A percentile compares a stretch with the other conserved stretches of the same genome.
Conservation (phyloP, 1,140 invertebrate genomes). For the Solenopsis fugax region DNA sequence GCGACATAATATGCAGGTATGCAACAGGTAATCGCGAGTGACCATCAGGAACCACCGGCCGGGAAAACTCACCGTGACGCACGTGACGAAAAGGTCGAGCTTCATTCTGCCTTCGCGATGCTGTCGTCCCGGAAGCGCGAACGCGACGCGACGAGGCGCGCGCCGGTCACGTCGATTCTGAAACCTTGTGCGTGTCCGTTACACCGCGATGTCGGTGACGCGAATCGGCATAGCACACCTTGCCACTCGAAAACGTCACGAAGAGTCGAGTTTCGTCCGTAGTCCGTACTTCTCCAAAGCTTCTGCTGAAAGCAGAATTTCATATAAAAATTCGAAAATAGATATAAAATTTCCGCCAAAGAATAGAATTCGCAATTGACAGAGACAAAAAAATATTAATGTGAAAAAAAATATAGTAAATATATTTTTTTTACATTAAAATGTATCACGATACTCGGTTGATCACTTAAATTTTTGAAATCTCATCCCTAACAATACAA, state of each 20-base stretch:
- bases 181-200: neutral
- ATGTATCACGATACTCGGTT: too few species aligned
- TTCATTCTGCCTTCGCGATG: constrained; percentile 66
- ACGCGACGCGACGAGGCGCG: constrained; percentile 6
- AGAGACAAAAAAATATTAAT: neutral
- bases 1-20: neutral
- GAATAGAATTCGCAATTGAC: neutral
- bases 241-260: neutral
- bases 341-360: neutral
- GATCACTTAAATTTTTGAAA: neutral
- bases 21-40: constrained; percentile 5
- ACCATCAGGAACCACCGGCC: neutral
- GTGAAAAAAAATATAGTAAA: neutral
- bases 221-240: neutral
- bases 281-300: neutral
- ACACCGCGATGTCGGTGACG: neutral
- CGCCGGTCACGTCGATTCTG: constrained; percentile 25
- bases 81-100: constrained; percentile 65
- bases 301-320: neutral
- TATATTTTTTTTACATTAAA: neutral
- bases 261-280: neutral
- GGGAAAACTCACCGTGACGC: constrained; percentile 70
- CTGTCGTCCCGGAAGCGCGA: constrained; percentile 20
- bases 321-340: neutral
- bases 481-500: too few species aligned